phyloP scores from a whole-genome alignment of 2,888 invertebrate species.

The Amorpha juglandis region DNA sequence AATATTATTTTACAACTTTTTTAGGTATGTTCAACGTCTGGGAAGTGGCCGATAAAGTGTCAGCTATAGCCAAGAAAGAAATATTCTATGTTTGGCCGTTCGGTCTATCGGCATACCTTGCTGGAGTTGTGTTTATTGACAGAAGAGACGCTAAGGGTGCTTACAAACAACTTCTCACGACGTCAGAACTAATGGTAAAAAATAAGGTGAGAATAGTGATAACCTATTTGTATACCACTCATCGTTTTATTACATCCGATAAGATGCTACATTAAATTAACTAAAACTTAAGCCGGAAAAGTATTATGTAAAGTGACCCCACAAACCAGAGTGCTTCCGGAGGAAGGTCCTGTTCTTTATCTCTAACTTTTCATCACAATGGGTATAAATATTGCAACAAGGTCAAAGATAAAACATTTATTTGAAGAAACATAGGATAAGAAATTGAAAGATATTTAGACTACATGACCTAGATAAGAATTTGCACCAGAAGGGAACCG shows the following conservation, averaged over 20 bases:
- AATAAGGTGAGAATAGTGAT: slow-evolving; percentile 58
- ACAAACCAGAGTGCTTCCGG: too few species aligned
- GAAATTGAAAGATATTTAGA: too few species aligned
- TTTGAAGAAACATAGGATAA: too few species aligned
- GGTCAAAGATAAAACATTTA: too few species aligned
- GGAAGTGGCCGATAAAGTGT: slow-evolving; percentile 82
- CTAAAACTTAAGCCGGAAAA: too few species aligned
- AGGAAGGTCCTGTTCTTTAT: too few species aligned
- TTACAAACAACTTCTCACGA: slow-evolving; percentile 71
- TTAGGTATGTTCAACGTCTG: slow-evolving; percentile 86
- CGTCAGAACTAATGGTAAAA: slow-evolving; percentile 76
- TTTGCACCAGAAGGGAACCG: too few species aligned
- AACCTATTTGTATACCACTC: slow-evolving; percentile 19
- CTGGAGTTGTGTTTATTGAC: slow-evolving; percentile 87
- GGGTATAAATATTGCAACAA: too few species aligned
- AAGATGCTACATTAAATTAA: background rate
- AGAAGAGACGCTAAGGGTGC: slow-evolving; percentile 82
- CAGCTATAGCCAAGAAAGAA: slow-evolving; percentile 86
- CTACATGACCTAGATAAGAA: too few species aligned
- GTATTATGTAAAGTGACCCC: too few species aligned
- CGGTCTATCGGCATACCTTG: slow-evolving; percentile 85
- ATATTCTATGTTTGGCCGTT: slow-evolving; percentile 86
- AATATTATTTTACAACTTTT: slow-evolving; percentile 32
- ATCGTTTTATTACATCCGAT: background rate
- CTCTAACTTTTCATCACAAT: too few species aligned